Base-by-base conservation (phyloP, 2,797 vertebrate genomes). In the Myotis myotis region DNA sequence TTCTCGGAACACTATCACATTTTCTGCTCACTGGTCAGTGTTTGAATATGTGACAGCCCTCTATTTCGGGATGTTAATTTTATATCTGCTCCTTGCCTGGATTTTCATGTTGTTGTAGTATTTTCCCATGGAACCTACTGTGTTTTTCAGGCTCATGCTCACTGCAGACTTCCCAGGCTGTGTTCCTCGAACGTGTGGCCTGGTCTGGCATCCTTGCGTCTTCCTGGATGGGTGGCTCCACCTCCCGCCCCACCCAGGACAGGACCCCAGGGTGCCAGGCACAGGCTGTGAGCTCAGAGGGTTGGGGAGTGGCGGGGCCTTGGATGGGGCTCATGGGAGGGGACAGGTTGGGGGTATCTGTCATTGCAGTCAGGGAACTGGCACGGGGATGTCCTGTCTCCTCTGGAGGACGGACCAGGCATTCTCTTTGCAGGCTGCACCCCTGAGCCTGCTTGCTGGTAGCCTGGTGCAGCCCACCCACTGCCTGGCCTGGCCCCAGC, bases 131-230 rank as follows among this genome's bases (percentile, higher is more conserved):
- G 28, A 41, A 2, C 17, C 22, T 5, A 0, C 9, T 2, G 11
- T 57, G 41, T n/a, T 83, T 38, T 87, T 55, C 19, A 20, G 47
- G 51, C 5, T 9, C 5, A 0, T 0, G 2, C 0, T 6, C 11
- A 0, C 15, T 1, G 10, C 64, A 38, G 30, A 28, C 30, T 13
- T 19, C 25, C 20, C 0, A 0, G 17, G 51, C 10, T 0, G n/a
- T 10, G 8, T 5, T 36, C 22, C 15, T 10, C 6, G 1, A 8
- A 5, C 0, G 0, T 16, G 0, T 0, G 72, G 2, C 36, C 57
- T 16, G 1, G 10, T 2, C 2, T 1, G 13, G 41, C 5, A 22
- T 1, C 33, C 4, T 1, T 6, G 4, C 1, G 3, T 36, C 19
- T 19, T 68, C 36, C 9, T 0, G 16, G 51, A 55, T 1, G 1